Evolutionary conservation across 2,888 invertebrate genomes (phyloP).

Genomic region (Eurois occulta): DNA sequence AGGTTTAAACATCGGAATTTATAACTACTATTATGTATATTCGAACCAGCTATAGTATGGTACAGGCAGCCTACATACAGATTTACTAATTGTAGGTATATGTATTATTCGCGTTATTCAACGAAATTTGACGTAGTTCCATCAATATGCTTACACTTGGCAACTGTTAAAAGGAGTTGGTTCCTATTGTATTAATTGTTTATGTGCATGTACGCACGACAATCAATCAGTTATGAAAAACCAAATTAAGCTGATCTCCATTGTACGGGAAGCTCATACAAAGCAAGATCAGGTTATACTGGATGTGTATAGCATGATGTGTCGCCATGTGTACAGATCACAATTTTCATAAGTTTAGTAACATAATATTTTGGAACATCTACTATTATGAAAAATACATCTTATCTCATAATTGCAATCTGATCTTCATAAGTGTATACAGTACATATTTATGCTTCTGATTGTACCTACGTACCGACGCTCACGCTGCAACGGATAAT

Average conservation of each 20-base stretch:
- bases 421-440: background rate
- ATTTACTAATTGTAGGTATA: too few species aligned
- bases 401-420: background rate
- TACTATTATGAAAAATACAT: background rate
- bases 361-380: too few species aligned
- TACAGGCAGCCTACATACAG: background rate
- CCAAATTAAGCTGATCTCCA: too few species aligned
- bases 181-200: background rate
- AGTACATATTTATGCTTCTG: background rate
- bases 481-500: conserved; percentile 1
- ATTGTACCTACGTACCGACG: background rate
- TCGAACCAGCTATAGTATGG: background rate
- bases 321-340: too few species aligned
- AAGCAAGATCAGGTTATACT: too few species aligned
- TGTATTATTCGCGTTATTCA: background rate
- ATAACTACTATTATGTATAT: conserved; percentile 24
- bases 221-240: too few species aligned
- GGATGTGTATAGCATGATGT: too few species aligned
- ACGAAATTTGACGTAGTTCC: background rate
- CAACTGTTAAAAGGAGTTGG: background rate
- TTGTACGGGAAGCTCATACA: too few species aligned
- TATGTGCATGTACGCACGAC: too few species aligned
- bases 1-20: conserved; percentile 51
- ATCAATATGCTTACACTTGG: background rate
- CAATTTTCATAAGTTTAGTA: too few species aligned